These are phyloP conservation scores for Bryconaethiops microstoma DNA, from an alignment of 2,797 vertebrate genomes.

Conservation along the genomic window DNA sequence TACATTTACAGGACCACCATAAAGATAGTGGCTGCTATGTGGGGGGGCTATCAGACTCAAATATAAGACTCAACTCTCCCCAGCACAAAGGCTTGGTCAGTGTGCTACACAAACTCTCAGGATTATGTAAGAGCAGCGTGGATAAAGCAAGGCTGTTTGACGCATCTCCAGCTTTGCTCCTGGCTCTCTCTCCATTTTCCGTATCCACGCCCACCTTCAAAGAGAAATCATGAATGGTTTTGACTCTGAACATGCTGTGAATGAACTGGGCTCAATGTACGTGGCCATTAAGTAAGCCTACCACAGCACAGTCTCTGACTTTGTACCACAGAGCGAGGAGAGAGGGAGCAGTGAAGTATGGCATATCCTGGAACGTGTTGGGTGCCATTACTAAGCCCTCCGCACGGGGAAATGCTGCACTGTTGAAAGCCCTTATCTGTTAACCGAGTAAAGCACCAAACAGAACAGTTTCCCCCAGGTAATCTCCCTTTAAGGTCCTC, in stretches of 20 bases:
- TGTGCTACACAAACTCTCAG: conserved; percentile 26
- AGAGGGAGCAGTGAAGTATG: conserved; percentile 13
- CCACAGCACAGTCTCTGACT: conserved; percentile 24
- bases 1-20: no score
- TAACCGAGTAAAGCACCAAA: conserved; percentile 15
- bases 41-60: neutral
- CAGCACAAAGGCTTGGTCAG: conserved; percentile 20
- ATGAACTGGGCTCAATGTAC: conserved; percentile 51
- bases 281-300: conserved; percentile 38
- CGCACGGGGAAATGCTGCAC: neutral
- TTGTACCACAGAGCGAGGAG: neutral
- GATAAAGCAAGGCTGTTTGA: conserved; percentile 47
- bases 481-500: conserved; percentile 11
- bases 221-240: conserved; percentile 50
- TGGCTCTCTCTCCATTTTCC: conserved; percentile 34
- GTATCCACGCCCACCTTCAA: conserved; percentile 57
- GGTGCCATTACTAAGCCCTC: conserved; percentile 27
- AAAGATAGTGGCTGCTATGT: neutral
- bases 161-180: conserved; percentile 26
- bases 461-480: neutral
- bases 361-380: conserved; percentile 23
- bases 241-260: conserved; percentile 54
- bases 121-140: conserved; percentile 46
- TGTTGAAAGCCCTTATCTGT: neutral
- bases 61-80: neutral